Percentiles rank a stretch among this genome's conserved stretches.
Evolutionary conservation across 1,140 invertebrate species (phyloP).

Genomic region (Magallana angulata): DNA sequence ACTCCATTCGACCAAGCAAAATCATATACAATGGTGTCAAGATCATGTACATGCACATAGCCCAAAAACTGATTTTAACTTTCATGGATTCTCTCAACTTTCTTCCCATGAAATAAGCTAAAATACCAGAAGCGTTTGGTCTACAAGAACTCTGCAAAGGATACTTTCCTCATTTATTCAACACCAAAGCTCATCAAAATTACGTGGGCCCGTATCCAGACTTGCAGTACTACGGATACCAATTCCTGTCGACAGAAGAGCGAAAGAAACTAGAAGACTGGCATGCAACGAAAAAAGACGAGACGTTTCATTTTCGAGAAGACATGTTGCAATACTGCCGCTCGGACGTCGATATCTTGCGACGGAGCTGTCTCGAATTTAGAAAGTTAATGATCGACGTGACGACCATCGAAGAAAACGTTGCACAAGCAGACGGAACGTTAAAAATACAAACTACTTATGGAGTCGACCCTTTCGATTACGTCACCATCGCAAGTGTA

Average conservation of each 20-base stretch:
- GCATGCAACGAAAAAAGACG: constrained; percentile 40
- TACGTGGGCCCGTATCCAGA: constrained; percentile 51
- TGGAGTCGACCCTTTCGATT: constrained; percentile 52
- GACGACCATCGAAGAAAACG: not conserved
- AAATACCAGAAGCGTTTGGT: no score
- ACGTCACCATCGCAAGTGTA: constrained; percentile 47
- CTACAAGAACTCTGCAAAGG: no score
- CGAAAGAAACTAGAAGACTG: constrained; percentile 48
- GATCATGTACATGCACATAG: no score
- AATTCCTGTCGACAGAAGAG: constrained; percentile 48
- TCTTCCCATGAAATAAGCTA: no score
- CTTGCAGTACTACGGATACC: constrained; percentile 40
- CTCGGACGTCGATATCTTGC: constrained; percentile 57
- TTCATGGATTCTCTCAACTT: no score
- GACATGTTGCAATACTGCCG: constrained; percentile 46
- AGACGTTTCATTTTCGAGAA: constrained; percentile 49
- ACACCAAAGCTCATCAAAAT: constrained; percentile 48
- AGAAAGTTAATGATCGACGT: constrained; percentile 45
- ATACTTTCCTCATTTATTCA: constrained; percentile 19
- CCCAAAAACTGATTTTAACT: no score
- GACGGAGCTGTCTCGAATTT: constrained; percentile 44
- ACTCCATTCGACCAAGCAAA: no score
- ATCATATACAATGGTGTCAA: no score
- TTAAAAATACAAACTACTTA: not conserved
- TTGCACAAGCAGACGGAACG: constrained; percentile 35